Conservation (phyloP, 2,113 vertebrate species). For the Nesospiza acunhae region DNA sequence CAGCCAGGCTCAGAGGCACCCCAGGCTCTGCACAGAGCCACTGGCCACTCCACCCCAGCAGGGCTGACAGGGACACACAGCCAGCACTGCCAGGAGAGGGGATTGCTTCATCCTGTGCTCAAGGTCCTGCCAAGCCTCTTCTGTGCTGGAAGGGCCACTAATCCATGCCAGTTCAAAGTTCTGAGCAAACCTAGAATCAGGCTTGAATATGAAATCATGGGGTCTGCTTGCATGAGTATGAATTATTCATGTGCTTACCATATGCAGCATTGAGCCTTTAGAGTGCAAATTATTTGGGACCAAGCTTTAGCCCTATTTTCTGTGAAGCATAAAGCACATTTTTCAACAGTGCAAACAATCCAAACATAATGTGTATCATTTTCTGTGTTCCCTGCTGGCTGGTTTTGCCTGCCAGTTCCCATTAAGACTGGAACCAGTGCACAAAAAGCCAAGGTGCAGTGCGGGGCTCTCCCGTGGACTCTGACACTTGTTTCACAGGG, state of each 20-base stretch:
- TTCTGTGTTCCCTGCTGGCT: not conserved
- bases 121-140: not conserved
- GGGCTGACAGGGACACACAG: fast-evolving
- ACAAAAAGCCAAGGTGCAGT: fast-evolving
- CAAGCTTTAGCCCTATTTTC: not conserved
- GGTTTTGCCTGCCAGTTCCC: not conserved
- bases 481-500: not conserved
- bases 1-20: not conserved
- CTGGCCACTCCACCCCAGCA: fast-evolving
- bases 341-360: not conserved
- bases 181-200: not conserved
- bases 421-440: not conserved
- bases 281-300: constrained; percentile 15
- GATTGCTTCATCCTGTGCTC: fast-evolving
- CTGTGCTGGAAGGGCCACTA: not conserved
- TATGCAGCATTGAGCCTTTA: not conserved
- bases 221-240: not conserved
- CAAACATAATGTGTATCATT: not conserved
- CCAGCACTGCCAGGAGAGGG: fast-evolving
- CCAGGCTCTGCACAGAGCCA: fast-evolving
- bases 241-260: constrained; percentile 28
- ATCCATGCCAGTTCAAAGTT: not conserved
- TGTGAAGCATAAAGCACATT: not conserved
- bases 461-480: fast-evolving
- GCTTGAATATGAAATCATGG: not conserved